Percentiles rank a stretch among this genome's conserved stretches.
phyloP scores from a whole-genome alignment of 2,113 vertebrate species.

The Anser brachyrhynchus region DNA sequence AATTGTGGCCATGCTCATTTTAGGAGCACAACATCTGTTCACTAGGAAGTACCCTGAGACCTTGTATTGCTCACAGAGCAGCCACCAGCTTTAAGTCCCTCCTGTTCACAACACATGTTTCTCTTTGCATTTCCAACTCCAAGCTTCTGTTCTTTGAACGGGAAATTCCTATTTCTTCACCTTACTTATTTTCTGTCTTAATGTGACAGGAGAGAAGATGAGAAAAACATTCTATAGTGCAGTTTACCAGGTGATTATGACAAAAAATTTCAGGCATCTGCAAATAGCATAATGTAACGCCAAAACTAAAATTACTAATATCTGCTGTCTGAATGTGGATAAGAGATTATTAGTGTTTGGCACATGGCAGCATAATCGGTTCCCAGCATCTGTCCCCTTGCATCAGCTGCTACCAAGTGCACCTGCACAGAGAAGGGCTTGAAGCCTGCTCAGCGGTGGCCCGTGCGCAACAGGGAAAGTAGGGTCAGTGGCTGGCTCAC shows the following conservation, averaged over 20 bases:
- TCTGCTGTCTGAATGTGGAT: background rate
- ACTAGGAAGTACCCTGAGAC: background rate
- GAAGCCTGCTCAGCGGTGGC: background rate
- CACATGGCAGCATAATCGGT: background rate
- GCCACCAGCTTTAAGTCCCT: background rate
- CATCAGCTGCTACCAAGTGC: background rate
- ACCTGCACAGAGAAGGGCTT: background rate
- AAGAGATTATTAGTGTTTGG: background rate
- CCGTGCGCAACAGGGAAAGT: background rate
- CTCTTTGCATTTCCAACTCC: background rate
- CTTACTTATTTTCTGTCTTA: background rate
- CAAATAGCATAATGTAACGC: background rate
- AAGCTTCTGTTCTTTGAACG: background rate
- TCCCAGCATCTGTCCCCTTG: background rate
- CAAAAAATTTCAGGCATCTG: background rate
- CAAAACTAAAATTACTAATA: background rate
- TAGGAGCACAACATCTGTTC: background rate
- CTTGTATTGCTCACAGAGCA: rapidly evolving
- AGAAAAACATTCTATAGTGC: background rate
- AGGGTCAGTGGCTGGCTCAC: background rate
- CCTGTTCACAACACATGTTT: background rate
- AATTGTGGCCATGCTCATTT: background rate
- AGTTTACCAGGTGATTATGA: background rate
- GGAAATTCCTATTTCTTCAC: background rate
- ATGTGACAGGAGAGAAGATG: background rate